A percentile compares a stretch with the other conserved stretches of the same genome.
phyloP scores from a whole-genome alignment of 2,888 invertebrate species.

The Diplolepis rosae region DNA sequence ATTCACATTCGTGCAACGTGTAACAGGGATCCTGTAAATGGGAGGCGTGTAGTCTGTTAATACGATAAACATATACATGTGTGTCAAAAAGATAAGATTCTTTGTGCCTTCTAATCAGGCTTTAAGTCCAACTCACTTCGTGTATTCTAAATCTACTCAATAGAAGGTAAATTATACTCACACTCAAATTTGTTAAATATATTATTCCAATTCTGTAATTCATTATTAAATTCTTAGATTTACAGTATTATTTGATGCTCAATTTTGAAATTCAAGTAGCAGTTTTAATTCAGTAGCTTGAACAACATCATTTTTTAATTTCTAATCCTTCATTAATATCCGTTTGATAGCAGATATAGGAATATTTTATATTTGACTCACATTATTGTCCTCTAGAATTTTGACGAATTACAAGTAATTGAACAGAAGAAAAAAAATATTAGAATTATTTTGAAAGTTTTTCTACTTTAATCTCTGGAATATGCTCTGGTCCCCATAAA shows the following conservation, averaged over 20 bases:
- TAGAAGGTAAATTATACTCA: background rate
- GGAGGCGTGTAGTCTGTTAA: background rate
- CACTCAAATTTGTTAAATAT: too few relatives aligned
- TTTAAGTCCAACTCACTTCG: background rate
- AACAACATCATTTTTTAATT: too few relatives aligned
- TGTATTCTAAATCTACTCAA: background rate
- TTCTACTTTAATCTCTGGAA: slow-evolving; percentile 45
- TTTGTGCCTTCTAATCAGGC: background rate
- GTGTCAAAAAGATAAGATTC: background rate
- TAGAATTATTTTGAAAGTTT: slow-evolving; percentile 12
- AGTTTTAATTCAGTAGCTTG: too few relatives aligned
- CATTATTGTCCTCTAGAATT: too few relatives aligned
- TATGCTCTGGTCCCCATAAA: slow-evolving; percentile 63
- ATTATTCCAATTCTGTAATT: too few relatives aligned
- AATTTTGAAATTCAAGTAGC: too few relatives aligned
- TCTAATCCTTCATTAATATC: too few relatives aligned
- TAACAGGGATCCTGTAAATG: background rate
- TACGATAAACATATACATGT: background rate
- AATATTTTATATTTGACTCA: too few relatives aligned
- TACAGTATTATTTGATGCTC: too few relatives aligned
- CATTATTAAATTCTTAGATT: too few relatives aligned
- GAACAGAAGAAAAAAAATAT: background rate
- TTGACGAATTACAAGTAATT: too few relatives aligned
- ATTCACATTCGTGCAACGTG: background rate
- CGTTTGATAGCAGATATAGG: too few relatives aligned